These are phyloP conservation scores for Therioaphis trifolii DNA, from an alignment of 2,888 invertebrate species.

Conservation along the genomic window DNA sequence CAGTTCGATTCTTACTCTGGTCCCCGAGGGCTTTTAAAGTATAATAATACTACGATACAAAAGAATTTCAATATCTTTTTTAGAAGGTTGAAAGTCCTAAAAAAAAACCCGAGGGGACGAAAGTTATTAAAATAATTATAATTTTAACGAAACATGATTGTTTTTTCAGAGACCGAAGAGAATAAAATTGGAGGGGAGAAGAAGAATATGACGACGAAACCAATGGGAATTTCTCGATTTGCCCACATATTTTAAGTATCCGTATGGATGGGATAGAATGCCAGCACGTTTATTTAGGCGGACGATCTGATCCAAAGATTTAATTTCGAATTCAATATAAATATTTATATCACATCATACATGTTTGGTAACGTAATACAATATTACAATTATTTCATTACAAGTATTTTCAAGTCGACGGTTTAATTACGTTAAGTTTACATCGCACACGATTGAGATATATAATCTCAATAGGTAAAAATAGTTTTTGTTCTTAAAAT, in stretches of 20 bases:
- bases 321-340: not conserved
- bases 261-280: no score
- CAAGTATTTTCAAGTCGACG: no score
- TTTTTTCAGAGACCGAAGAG: not conserved
- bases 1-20: slow-evolving; percentile 42
- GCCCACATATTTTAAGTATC: not conserved
- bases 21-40: slow-evolving; percentile 47
- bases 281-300: not conserved
- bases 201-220: not conserved
- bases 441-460: no score
- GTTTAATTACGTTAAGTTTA: no score
- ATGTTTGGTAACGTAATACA: no score
- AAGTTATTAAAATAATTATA: slow-evolving; percentile 52
- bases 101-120: not conserved
- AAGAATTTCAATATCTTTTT: slow-evolving; percentile 59
- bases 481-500: no score
- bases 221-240: slow-evolving; percentile 6
- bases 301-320: slow-evolving; percentile 2
- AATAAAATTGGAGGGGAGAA: not conserved
- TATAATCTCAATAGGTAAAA: no score
- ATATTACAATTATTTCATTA: no score
- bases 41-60: slow-evolving; percentile 34
- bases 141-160: slow-evolving; percentile 50
- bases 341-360: no score
- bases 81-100: slow-evolving; percentile 9